Base-by-base conservation (phyloP, 2,797 vertebrate species). In the Danio tinwini region DNA sequence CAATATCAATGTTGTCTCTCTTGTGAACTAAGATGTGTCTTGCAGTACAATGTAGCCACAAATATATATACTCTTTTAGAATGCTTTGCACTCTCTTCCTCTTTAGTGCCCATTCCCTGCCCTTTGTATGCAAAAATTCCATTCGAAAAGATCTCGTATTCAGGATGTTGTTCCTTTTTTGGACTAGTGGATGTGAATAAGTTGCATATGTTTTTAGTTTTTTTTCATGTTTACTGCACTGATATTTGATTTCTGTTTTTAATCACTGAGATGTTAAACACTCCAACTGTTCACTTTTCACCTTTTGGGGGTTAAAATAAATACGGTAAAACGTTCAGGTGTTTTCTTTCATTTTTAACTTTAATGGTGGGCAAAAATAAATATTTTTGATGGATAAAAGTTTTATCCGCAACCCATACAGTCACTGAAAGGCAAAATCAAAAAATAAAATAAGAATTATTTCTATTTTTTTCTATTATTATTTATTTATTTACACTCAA, bases 21-120 rank as follows among this genome's bases (percentile, higher is more conserved):
- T 81, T 82, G 78, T 88, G 80, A 19, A 74, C 62, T 81, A 52
- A 62, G 7, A 82, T 64, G 74, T 87, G 81, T 69, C 81, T 85
- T 84, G 85, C 81, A 86, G 81, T 85, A 80, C 40, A 84, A 87
- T 88, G 87, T 90, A 90, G 87, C 87, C 88, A 49, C 72, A 67
- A 72, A 63, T 69, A 74, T 73, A 61, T 29, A 29, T 29, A 85
- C 70, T 69, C 64, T n/a, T 75, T 59, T 81, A 81, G 55, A 86
- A 79, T 16, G 59, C 49, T 85, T 86, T 87, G 79, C 81, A 81
- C 84, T 73, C 61, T 13, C 72, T 39, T 63, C 0, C 12, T 29
- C 12, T 29, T 79, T 45, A 79, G 65, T 62, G 50, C 78, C 76
- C 64, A 68, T 42, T 69, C 64, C 21, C 76, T 70, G 17, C 47